Evolutionary conservation across 2,113 vertebrate species (phyloP).

Genomic region (Pelmatolapia mariae): DNA sequence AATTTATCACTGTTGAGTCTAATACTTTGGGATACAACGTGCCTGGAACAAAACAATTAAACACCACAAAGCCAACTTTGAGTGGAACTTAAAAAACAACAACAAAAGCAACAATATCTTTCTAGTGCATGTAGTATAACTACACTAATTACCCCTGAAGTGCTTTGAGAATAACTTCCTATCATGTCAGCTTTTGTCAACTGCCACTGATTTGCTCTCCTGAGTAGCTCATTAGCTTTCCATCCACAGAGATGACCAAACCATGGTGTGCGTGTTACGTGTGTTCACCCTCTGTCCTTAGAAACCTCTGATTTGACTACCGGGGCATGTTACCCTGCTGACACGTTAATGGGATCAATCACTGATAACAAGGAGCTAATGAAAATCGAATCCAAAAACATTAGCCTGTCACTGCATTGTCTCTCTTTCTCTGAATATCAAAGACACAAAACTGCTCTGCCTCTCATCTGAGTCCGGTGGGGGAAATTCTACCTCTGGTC

Average conservation of each 20-base stretch:
- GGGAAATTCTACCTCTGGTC: background rate
- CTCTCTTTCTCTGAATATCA: background rate
- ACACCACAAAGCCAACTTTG: slow-evolving; percentile 39
- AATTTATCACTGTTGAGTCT: slow-evolving; percentile 66
- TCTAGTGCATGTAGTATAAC: slow-evolving; percentile 13
- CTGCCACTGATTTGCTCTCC: slow-evolving; percentile 2
- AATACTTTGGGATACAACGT: slow-evolving; percentile 46
- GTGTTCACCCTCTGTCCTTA: background rate
- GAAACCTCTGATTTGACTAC: slow-evolving; percentile 29
- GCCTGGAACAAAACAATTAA: slow-evolving; percentile 63
- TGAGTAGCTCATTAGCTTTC: slow-evolving; percentile 39
- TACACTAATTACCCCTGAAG: background rate
- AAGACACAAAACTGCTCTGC: background rate
- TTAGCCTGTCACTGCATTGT: slow-evolving; percentile 23
- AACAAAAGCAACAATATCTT: slow-evolving; percentile 17
- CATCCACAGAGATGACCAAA: slow-evolving; percentile 40
- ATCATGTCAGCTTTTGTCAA: background rate
- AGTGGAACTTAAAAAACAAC: slow-evolving; percentile 13
- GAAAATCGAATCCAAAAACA: slow-evolving; percentile 59
- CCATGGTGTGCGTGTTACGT: background rate
- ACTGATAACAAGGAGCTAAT: slow-evolving; percentile 63
- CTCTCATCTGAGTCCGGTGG: background rate
- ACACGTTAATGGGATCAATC: slow-evolving; percentile 61
- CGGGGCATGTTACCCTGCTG: slow-evolving; percentile 37
- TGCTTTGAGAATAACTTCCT: background rate